Percentiles rank a stretch among this genome's conserved stretches.
Evolutionary conservation across 64 coral and sea anemone species (phyloP).

Genomic region (Stichodactyla helianthus): DNA sequence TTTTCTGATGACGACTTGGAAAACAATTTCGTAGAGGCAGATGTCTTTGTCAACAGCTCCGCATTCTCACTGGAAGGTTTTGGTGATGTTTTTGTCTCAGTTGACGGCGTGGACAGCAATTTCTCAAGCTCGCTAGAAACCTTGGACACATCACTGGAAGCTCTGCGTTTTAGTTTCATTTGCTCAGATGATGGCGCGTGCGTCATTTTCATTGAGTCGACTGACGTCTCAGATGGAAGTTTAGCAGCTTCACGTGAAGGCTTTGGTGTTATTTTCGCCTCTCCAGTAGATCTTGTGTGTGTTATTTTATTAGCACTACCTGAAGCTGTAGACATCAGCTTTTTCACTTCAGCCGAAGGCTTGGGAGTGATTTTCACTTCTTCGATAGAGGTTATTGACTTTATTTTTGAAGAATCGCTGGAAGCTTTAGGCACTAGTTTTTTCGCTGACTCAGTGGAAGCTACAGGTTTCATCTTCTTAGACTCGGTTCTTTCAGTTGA

Average conservation of each 20-base stretch:
- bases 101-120: background rate
- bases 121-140: background rate
- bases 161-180: background rate
- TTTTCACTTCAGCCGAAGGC: background rate
- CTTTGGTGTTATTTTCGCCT: background rate
- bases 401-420: background rate
- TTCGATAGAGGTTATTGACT: background rate
- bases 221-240: background rate
- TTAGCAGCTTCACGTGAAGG: background rate
- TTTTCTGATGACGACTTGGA: background rate
- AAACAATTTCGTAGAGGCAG: background rate
- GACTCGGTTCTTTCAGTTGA: background rate
- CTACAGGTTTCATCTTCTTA: background rate
- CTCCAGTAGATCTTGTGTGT: background rate
- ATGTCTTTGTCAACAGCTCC: background rate
- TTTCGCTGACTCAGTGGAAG: constrained; percentile 6
- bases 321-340: background rate
- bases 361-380: background rate
- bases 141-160: constrained; percentile 20
- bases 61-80: background rate
- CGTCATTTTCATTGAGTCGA: constrained; percentile 14
- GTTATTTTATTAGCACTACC: background rate
- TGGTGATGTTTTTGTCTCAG: background rate
- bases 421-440: constrained; percentile 7
- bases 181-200: constrained; percentile 11